Percentiles rank a stretch among this genome's conserved stretches.
Conservation (phyloP, 2,888 invertebrate genomes). For the Minunthozetes semirufus region DNA sequence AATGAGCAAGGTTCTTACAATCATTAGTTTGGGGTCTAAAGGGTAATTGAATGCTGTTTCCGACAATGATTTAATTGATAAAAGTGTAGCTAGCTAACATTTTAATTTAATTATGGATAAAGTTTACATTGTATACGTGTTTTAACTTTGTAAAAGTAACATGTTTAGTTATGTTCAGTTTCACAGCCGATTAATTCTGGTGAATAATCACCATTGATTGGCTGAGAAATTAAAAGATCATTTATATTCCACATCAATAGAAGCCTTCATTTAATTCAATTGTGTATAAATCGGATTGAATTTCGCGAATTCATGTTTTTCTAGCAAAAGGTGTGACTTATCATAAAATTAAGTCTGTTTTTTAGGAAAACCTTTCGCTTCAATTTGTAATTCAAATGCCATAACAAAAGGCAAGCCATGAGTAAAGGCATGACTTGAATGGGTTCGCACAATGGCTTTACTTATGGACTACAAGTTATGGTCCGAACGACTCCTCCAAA, state of each 20-base stretch:
- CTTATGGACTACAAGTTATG: too few species aligned
- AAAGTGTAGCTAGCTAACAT: too few species aligned
- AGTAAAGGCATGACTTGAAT: too few species aligned
- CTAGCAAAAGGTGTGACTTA: not conserved
- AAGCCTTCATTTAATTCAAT: not conserved
- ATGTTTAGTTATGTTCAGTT: not conserved
- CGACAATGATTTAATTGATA: too few species aligned
- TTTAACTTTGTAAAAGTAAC: too few species aligned
- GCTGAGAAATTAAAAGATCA: not conserved
- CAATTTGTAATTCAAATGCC: not conserved
- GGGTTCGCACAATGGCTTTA: too few species aligned
- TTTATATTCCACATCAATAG: not conserved
- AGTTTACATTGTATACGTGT: too few species aligned
- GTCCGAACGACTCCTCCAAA: too few species aligned
- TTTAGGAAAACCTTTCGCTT: not conserved
- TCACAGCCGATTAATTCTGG: not conserved
- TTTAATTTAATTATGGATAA: too few species aligned
- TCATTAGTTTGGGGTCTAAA: too few species aligned
- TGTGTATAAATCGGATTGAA: not conserved
- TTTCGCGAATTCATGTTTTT: constrained; percentile 8
- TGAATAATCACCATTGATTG: not conserved
- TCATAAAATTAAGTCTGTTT: not conserved
- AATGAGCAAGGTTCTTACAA: too few species aligned
- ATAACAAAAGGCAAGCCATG: not conserved
- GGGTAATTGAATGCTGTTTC: too few species aligned